Evolutionary conservation across 2,113 vertebrate genomes (phyloP), one percentile per base, ranked within the genome.

Genomic region (Atherinomorus stipes): DNA sequence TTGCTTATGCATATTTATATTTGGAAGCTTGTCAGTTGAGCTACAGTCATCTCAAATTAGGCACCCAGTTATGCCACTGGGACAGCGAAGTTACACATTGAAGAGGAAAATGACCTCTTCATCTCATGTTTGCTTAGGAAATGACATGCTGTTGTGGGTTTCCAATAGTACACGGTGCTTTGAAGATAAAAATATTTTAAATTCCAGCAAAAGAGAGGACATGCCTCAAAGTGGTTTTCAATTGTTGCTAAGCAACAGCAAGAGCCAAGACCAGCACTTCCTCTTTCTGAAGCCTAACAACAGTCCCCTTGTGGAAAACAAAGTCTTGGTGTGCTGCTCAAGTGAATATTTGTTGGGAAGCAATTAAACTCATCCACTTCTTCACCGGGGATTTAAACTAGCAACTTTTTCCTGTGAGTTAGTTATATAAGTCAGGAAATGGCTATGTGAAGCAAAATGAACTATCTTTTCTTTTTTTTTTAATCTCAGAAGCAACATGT

Each of bases 161-260:
- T 76, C 65, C 63, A 54, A 60, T 52, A 26, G 45, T 47, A 38
- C 4, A 26, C 56, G 52, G 45, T 28, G 76, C 78, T 84, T 88
- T 77, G 77, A 87, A 78, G 72, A 83, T 84, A 71, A 87, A 80
- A 80, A 78, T 50, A 76, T 83, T 81, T 78, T 56, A 71, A 53
- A 81, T 87, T 78, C 69, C 61, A 65, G 75, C 34, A 59, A 74
- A 57, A 57, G 11, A 70, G 47, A 84, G 64, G 64, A 31, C 37
- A 40, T 21, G 45, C 64, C 75, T 83, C 67, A 78, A 71, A 84
- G 62, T 47, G 61, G 63, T 56, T 90, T 89, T 85, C 77, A 74
- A 78, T 70, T 80, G 88, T 92, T 91, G 89, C 89, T 81, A 73
- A 78, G 91, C 89, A 92, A 91, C 89, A 87, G 73, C 80, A 71